A percentile compares a stretch with the other conserved stretches of the same genome.
These are phyloP conservation scores for Pica pica DNA, from an alignment of 2,113 vertebrate species.

Conservation along the genomic window DNA sequence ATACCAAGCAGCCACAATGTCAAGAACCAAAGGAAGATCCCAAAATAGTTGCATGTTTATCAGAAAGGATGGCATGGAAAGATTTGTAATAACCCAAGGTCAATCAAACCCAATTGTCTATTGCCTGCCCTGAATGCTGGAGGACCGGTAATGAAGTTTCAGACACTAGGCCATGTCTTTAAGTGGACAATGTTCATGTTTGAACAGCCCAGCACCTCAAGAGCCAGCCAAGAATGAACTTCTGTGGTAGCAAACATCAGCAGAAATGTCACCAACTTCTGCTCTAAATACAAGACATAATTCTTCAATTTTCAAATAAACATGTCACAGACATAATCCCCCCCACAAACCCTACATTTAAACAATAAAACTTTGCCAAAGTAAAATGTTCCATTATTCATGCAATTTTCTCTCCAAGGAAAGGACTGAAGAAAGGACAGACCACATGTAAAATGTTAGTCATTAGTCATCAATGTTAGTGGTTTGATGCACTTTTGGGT, in stretches of 20 bases:
- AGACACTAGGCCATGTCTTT: not conserved
- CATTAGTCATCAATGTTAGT: not conserved
- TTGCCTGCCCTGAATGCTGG: not conserved
- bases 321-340: not conserved
- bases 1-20: not conserved
- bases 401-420: not conserved
- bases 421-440: not conserved
- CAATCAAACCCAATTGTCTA: not conserved
- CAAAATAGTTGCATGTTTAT: not conserved
- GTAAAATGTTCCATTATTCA: not conserved
- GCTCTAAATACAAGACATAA: not conserved
- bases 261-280: not conserved
- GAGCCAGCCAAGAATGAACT: not conserved
- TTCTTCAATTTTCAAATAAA: constrained; percentile 25
- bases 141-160: not conserved
- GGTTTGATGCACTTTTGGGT: not conserved
- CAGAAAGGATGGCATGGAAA: not conserved
- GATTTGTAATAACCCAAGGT: not conserved
- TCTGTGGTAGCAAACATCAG: not conserved
- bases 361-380: not conserved
- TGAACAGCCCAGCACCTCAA: not conserved
- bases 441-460: not conserved
- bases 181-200: not conserved
- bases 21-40: not conserved
- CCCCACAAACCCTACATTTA: not conserved